These are phyloP conservation scores for Tachuris rubrigastra DNA, from an alignment of 2,113 vertebrate species.

Conservation along the genomic window DNA sequence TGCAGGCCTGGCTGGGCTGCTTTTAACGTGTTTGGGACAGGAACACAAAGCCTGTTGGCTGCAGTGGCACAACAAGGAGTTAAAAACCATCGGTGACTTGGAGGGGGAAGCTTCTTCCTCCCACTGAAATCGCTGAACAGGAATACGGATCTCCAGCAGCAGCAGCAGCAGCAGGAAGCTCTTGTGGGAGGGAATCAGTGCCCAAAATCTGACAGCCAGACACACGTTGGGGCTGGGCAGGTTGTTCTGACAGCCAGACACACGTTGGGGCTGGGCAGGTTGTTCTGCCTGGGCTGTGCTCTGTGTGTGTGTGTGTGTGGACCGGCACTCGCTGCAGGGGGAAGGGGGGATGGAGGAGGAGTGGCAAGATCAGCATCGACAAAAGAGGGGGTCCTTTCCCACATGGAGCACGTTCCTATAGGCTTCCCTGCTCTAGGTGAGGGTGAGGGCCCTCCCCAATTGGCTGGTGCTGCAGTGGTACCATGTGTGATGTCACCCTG, in stretches of 20 bases:
- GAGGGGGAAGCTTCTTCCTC: background rate
- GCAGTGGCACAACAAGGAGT: background rate
- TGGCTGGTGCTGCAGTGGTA: slow-evolving; percentile 28
- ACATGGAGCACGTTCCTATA: background rate
- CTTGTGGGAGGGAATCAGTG: fast-evolving
- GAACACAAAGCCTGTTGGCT: background rate
- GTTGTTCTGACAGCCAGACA: no score
- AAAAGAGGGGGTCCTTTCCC: background rate
- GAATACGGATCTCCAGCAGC: fast-evolving
- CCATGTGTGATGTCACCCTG: slow-evolving; percentile 49
- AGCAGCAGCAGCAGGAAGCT: background rate
- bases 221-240: fast-evolving
- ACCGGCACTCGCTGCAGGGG: fast-evolving
- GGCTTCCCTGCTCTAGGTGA: background rate
- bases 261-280: fast-evolving
- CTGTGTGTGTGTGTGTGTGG: no score
- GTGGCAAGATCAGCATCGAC: background rate
- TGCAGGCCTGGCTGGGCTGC: background rate
- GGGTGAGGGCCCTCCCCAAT: background rate
- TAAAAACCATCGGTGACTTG: background rate
- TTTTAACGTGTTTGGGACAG: background rate
- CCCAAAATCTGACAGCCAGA: background rate
- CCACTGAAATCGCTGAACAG: background rate
- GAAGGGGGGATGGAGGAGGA: background rate
- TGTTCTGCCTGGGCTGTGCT: background rate